A percentile compares a stretch with the other conserved stretches of the same genome.
Conservation (phyloP, 1,140 invertebrate genomes). For the Adelges cooleyi region DNA sequence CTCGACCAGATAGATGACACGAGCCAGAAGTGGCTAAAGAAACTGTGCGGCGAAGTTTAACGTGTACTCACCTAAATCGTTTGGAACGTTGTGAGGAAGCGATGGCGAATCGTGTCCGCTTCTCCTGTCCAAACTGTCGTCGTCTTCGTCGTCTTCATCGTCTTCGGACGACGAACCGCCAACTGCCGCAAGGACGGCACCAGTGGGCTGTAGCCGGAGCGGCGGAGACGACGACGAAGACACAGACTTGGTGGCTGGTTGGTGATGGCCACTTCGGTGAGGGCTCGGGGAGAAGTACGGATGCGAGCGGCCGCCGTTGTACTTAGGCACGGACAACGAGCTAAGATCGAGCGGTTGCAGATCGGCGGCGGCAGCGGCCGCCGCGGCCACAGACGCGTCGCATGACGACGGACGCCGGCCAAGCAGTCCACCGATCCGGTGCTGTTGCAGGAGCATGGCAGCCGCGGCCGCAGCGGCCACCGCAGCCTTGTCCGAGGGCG, state of each 20-base stretch:
- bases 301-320: slow-evolving; percentile 5
- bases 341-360: slow-evolving; percentile 17
- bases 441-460: slow-evolving; percentile 21
- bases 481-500: slow-evolving; percentile 8
- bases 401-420: not conserved
- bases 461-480: not conserved
- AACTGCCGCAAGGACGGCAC: not conserved
- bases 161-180: slow-evolving; percentile 19
- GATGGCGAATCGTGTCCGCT: not conserved
- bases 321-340: slow-evolving; percentile 14
- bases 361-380: not conserved
- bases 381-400: not conserved
- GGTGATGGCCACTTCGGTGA: not conserved
- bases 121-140: not conserved
- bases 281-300: not conserved
- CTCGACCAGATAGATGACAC: too few species aligned
- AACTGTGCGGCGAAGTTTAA: too few species aligned
- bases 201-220: too few species aligned
- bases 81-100: not conserved
- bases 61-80: too few species aligned
- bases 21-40: too few species aligned
- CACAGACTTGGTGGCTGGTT: not conserved
- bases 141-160: not conserved
- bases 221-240: not conserved
- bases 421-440: not conserved